phyloP scores from a whole-genome alignment of 35 echinoderm and acorn worm species.

The Stichopus chloronotus region DNA sequence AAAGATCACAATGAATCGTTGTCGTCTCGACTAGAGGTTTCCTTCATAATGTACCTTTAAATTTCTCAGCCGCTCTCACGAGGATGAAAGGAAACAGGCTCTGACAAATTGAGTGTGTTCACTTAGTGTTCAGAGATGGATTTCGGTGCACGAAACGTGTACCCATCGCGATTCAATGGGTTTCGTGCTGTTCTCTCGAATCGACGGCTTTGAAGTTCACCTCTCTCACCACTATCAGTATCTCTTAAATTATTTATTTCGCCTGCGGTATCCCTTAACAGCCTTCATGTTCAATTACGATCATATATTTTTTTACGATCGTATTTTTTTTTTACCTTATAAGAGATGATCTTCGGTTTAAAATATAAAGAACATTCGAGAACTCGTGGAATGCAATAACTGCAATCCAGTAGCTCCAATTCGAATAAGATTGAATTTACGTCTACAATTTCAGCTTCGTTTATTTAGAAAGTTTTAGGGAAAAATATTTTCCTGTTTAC shows the following conservation, averaged over 20 bases:
- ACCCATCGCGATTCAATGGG: neutral
- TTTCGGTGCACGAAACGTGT: neutral
- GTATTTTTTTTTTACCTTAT: neutral
- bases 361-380: neutral
- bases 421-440: neutral
- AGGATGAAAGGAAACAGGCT: neutral
- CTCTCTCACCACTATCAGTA: neutral
- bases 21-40: too few species aligned
- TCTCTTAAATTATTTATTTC: neutral
- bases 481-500: too few species aligned
- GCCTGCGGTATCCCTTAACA: conserved; percentile 9
- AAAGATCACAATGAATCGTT: too few species aligned
- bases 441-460: too few species aligned
- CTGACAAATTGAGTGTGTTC: neutral
- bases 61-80: neutral
- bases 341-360: neutral
- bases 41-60: conserved; percentile 4
- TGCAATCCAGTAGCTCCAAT: neutral
- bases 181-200: neutral
- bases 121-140: neutral
- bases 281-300: neutral
- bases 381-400: neutral
- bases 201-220: neutral
- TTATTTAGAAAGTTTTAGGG: too few species aligned
- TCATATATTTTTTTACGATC: neutral